These are phyloP conservation scores for Pasiphila rectangulata DNA, from an alignment of 2,888 invertebrate species.

Conservation along the genomic window DNA sequence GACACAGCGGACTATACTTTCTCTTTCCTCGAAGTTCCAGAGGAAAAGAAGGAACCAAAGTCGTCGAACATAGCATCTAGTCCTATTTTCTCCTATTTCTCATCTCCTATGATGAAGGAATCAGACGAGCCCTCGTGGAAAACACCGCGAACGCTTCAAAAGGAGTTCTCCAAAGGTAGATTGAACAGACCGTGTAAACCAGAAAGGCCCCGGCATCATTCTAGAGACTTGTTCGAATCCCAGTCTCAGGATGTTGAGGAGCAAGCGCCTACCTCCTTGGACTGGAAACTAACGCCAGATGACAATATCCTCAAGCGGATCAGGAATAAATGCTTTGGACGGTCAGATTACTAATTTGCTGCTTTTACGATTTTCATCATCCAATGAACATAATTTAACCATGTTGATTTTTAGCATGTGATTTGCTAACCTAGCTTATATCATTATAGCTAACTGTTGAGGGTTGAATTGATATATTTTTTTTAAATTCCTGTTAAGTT, in stretches of 20 bases:
- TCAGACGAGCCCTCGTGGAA: slow-evolving; percentile 50
- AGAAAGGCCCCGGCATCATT: slow-evolving; percentile 48
- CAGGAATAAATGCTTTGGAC: slow-evolving; percentile 62
- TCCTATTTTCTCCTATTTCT: slow-evolving; percentile 67
- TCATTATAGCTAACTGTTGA: slow-evolving; percentile 23
- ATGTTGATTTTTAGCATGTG: slow-evolving; percentile 8
- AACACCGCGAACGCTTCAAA: slow-evolving; percentile 45
- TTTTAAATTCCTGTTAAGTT: slow-evolving; percentile 42
- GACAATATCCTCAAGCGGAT: slow-evolving; percentile 61
- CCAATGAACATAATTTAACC: slow-evolving; percentile 12
- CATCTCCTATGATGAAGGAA: slow-evolving; percentile 53
- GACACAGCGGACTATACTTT: slow-evolving; percentile 65
- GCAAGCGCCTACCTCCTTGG: slow-evolving; percentile 42
- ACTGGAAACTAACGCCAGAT: slow-evolving; percentile 64
- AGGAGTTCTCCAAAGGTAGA: slow-evolving; percentile 35
- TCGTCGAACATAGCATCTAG: slow-evolving; percentile 42
- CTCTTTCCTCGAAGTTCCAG: slow-evolving; percentile 58
- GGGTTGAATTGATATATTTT: slow-evolving; percentile 37
- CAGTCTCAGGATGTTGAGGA: slow-evolving; percentile 62
- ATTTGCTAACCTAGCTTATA: slow-evolving; percentile 10
- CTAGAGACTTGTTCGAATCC: slow-evolving; percentile 69
- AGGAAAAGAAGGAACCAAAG: slow-evolving; percentile 54
- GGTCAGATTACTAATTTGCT: slow-evolving; percentile 51
- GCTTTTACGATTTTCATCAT: not conserved
- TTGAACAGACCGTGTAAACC: slow-evolving; percentile 37